Base-by-base conservation (phyloP, 2,888 invertebrate species). In the Drosophila koepferae region DNA sequence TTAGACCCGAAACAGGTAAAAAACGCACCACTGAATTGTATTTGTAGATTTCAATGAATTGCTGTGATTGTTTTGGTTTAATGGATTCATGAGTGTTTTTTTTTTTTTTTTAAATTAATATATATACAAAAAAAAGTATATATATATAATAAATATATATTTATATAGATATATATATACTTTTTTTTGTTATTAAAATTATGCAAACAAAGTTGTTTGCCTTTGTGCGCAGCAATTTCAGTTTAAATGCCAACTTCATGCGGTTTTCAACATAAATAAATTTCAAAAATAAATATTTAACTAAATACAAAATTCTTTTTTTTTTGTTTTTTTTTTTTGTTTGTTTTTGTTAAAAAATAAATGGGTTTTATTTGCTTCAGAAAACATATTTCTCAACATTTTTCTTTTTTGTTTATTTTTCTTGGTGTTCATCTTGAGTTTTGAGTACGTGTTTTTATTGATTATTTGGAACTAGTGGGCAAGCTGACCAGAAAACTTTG, bases 11-110 rank as follows among this genome's bases (percentile, higher is more conserved):
- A 14, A 63, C 18, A 74, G 83, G 81, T 87, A 88, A 81, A 85
- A 85, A 86, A 85, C 85, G 85, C 88, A 88, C 86, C 85, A 86
- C 81, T 88, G 80, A 86, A 83, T 88, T 88, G 65, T 86, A 61
- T 71, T 58, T 63, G 53, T 66, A 62, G 64, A 40, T 56, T 68
- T 66, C 20, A 44, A 56, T 69, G 63, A 54, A 51, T 69, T 65
- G 18, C 44, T 41, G 36, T 28, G 63, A 67, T 49, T 59, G 2
- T n/a, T 44, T 48, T 80, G 56, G 55, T 20, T 67, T 67, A 56
- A 63, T 71, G 43, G 55, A 41, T 70, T 68, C 41, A 58, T 72
- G 44, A 51, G 51, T 34, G 72, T 59, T 56, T 55, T 20, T 12
- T 40, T 55, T 20, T 12, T 40, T n/a, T 55, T 16, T 20, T 14